These are phyloP conservation scores for Rhopalosiphum maidis DNA, from an alignment of 1,140 invertebrate species.

Conservation along the genomic window DNA sequence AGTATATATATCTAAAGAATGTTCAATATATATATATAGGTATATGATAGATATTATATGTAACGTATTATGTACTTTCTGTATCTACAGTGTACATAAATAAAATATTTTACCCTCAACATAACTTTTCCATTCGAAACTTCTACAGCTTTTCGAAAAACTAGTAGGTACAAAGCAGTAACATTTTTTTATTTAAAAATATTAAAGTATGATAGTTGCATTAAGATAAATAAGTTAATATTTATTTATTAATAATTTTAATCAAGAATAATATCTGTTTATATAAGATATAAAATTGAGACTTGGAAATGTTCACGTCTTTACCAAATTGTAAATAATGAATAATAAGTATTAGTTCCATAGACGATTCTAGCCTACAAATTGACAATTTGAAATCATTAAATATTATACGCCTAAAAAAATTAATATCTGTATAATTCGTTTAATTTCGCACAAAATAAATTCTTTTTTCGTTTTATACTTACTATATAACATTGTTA, in stretches of 20 bases:
- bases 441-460: neutral
- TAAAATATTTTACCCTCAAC: neutral
- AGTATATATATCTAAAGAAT: neutral
- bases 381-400: neutral
- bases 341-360: neutral
- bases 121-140: neutral
- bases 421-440: neutral
- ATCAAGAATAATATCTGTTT: too few relatives aligned
- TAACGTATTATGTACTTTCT: neutral
- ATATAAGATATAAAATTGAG: too few relatives aligned
- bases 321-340: too few relatives aligned
- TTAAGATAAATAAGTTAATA: neutral
- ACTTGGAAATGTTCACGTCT: too few relatives aligned
- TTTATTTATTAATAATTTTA: too few relatives aligned
- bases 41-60: too few relatives aligned
- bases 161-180: neutral
- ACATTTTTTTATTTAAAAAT: neutral
- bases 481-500: neutral
- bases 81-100: neutral
- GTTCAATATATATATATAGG: too few relatives aligned
- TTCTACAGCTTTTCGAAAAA: neutral
- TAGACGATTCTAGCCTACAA: neutral
- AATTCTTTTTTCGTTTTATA: neutral
- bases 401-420: neutral
- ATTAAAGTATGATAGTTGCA: neutral